A percentile compares a stretch with the other conserved stretches of the same genome.
Conservation (phyloP, 2,797 vertebrate species). For the Ceryle rudis region DNA sequence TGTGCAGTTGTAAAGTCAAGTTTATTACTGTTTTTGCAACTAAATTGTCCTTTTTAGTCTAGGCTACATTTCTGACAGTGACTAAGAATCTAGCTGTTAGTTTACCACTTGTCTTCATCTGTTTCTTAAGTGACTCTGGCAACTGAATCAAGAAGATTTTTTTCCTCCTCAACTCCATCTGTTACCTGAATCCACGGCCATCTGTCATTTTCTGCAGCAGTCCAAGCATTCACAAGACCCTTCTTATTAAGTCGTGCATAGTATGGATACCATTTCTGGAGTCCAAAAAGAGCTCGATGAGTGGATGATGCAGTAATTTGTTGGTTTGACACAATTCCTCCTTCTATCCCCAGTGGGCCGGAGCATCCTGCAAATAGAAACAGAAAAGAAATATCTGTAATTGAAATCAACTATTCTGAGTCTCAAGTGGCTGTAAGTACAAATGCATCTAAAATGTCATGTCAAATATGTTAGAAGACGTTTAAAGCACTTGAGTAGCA, state of each 20-base stretch:
- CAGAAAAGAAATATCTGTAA: background rate
- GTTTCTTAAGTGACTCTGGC: slow-evolving; percentile 50
- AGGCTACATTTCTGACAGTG: background rate
- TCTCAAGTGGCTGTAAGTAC: background rate
- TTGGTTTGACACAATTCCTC: slow-evolving; percentile 98
- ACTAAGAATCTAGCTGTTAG: background rate
- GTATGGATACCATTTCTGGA: slow-evolving; percentile 99
- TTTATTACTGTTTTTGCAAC: background rate
- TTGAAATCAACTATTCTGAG: background rate
- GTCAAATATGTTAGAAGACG: background rate
- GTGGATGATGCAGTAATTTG: slow-evolving; percentile 98
- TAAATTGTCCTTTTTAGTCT: background rate
- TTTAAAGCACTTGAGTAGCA: background rate
- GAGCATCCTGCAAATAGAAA: slow-evolving; percentile 87
- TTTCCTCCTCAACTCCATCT: slow-evolving; percentile 53
- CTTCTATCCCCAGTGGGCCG: slow-evolving; percentile 96
- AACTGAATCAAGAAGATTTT: slow-evolving; percentile 8
- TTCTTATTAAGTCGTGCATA: slow-evolving; percentile 98
- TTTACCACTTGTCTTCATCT: slow-evolving; percentile 42
- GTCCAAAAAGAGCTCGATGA: slow-evolving; percentile 95
- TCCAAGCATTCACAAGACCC: slow-evolving; percentile 99
- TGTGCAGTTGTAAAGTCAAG: background rate
- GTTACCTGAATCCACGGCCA: slow-evolving; percentile 99
- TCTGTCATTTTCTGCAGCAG: slow-evolving; percentile 98
- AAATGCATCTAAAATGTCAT: background rate